Conservation (phyloP, 30 jellyfish, hydroid and myxozoan species). For the Catostylus mosaicus region DNA sequence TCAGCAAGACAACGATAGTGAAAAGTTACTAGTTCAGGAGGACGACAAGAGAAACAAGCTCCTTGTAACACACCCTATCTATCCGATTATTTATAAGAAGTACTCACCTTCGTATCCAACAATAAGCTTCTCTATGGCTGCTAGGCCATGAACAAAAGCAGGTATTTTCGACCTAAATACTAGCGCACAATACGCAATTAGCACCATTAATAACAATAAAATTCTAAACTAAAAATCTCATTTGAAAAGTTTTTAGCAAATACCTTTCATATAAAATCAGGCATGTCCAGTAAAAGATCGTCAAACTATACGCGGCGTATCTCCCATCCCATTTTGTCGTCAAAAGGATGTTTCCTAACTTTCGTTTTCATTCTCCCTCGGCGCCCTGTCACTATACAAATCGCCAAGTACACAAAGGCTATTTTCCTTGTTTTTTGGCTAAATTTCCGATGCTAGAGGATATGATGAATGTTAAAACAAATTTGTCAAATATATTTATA, state of each 20-base stretch:
- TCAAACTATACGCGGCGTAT: neutral
- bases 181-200: neutral
- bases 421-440: neutral
- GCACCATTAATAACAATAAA: neutral
- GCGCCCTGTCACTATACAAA: too few species aligned
- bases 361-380: neutral
- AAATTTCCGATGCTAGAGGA: too few species aligned
- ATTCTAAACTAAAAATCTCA: neutral
- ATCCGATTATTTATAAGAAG: too few species aligned
- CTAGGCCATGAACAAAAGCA: conserved; percentile 7
- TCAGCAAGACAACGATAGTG: neutral
- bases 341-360: neutral
- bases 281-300: neutral
- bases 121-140: neutral
- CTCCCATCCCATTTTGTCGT: neutral
- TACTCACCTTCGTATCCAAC: neutral
- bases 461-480: too few species aligned
- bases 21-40: neutral
- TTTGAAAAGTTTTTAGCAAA: neutral
- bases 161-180: neutral
- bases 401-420: conserved; percentile 13
- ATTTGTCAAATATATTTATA: too few species aligned
- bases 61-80: neutral
- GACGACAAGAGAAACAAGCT: neutral
- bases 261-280: neutral